Evolutionary conservation across 2,888 invertebrate genomes (phyloP), one percentile per base, ranked within the genome.

Genomic region (Aspidiotus rigidus): DNA sequence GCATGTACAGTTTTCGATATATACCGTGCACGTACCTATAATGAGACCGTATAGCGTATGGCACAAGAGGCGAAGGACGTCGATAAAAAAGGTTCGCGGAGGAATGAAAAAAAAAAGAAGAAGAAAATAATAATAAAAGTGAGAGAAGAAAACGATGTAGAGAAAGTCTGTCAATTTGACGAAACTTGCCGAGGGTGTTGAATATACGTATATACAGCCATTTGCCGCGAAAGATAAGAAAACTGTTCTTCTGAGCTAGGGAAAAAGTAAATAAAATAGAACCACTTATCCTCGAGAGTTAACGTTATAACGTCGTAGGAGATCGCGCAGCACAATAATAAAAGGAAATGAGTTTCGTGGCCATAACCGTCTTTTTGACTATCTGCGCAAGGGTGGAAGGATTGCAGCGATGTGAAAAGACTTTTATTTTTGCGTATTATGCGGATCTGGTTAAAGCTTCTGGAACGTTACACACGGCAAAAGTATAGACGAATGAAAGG

Each of bases 341-440:
- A 67, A 67, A 67, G 67, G 67, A 67, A 67, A 67, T 67, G 67
- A 67, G 67, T 67, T 67, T 67, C 67, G 57, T 59, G 67, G 67
- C 67, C 57, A 67, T 67, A 67, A 67, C 59, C 44, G 59, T 67
- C 60, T 67, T 60, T 59, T 67, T 57, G 56, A 66, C 57, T 66
- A 56, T 66, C 41, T 57, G 60, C 13, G 13, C n/a, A 59, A n/a
- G 42, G 39, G 67, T 59, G 59, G 16, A 28, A 39, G 17, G 57
- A 54, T 17, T 10, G 7, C 42, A 15, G 16, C 42, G 66, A 66
- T 57, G 56, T 42, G 66, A 66, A 57, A 64, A 66, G 56, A 66
- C 56, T 66, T 66, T 66, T 66, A 66, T 66, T 57, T 66, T 66
- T 57, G 57, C 42, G 57, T 57, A 66, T 66, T 66, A 66, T 44